Conservation (phyloP, 2,113 vertebrate genomes). For the Serinus canaria region DNA sequence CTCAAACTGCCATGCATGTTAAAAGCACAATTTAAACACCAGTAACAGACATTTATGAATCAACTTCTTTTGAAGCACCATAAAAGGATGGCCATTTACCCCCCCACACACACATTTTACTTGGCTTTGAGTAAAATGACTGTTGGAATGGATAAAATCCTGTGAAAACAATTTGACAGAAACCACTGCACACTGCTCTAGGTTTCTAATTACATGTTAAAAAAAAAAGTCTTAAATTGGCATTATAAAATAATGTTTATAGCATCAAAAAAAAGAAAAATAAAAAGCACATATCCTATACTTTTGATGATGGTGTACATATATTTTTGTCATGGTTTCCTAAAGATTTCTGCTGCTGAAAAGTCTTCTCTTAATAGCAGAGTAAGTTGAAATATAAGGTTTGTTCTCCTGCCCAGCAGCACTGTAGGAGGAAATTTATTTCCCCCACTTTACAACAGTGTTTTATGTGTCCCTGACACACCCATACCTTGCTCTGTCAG, state of each 20-base stretch:
- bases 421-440: not conserved
- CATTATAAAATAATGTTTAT: not conserved
- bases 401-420: too few relatives aligned
- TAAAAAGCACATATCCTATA: not conserved
- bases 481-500: not conserved
- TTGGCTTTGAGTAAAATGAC: not conserved
- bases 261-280: not conserved
- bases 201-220: not conserved
- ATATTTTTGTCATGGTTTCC: not conserved
- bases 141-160: not conserved
- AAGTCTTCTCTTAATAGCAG: not conserved
- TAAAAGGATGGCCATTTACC: not conserved
- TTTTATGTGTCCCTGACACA: not conserved
- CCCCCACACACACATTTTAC: not conserved
- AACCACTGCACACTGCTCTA: not conserved
- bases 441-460: not conserved
- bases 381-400: not conserved
- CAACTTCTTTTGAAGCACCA: not conserved
- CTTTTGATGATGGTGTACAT: not conserved
- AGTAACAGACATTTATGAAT: not conserved
- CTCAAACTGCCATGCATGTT: slow-evolving; percentile 29
- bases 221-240: not conserved
- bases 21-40: slow-evolving; percentile 35
- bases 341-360: not conserved
- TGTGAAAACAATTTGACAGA: not conserved